Evolutionary conservation across 1,140 invertebrate species (phyloP), one percentile per base, ranked within the genome.

Genomic region (Matsumurasca onukii): DNA sequence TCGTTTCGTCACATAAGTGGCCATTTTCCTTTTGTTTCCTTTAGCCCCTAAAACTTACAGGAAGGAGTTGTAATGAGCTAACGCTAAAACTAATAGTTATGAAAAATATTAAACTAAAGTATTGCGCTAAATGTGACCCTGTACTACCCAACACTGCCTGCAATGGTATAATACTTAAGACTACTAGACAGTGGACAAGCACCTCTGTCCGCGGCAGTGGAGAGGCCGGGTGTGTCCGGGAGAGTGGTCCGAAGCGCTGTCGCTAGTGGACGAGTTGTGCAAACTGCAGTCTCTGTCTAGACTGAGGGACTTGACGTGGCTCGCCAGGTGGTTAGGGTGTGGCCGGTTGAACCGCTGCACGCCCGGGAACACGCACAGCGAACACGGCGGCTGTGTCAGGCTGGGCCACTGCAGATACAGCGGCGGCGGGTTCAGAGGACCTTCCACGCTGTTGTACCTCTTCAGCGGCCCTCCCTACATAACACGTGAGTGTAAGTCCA

Each of bases 191-290:
- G n/a, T n/a, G n/a, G n/a, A n/a, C n/a, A n/a, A n/a, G n/a, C 57
- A 63, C 64, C 64, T 52, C 64, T 66, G 15, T 66, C 64, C 1
- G 13, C 5, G 3, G 17, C 24, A 20, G 45, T 52, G 12, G 64
- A 27, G 2, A 68, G 31, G 34, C 59, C 63, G 3, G 72, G 72
- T 2, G 72, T 73, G 45, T 71, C 72, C 31, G 72, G 72, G 72
- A 13, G 72, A 73, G 57, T 73, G 72, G 27, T 73, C 72, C 25
- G 51, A 66, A 31, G 70, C 72, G 57, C 65, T 68, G 13, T 63
- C 67, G 48, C 71, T 70, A 15, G 62, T 34, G 34, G 51, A 67
- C 20, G 65, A 68, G 15, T 63, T 45, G 31, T 67, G 25, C 34
- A 51, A 3, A 22, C 61, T 49, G 17, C 31, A 15, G 27, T 64